Percentiles rank a stretch among this genome's conserved stretches.
phyloP scores from a whole-genome alignment of 1,140 invertebrate genomes.

The Orchestia grillus region DNA sequence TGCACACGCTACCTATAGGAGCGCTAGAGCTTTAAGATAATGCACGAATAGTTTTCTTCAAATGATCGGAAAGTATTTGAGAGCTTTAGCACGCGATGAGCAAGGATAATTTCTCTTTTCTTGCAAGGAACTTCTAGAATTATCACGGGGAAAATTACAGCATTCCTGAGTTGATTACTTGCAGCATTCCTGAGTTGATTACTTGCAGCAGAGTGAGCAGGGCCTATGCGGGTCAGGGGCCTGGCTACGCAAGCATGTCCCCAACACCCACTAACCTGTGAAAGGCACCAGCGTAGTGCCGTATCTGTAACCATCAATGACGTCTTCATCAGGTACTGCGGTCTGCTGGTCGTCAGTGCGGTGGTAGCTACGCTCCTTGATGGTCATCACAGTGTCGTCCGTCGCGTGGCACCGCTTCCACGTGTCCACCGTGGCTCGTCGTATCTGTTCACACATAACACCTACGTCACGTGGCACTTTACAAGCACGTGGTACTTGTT shows the following conservation, averaged over 20 bases:
- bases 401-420: constrained; percentile 73
- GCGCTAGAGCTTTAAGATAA: too few relatives aligned
- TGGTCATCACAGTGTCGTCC: constrained; percentile 70
- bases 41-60: too few relatives aligned
- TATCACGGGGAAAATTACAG: too few relatives aligned
- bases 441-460: constrained; percentile 56
- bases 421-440: constrained; percentile 62
- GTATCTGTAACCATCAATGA: constrained; percentile 74
- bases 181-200: too few relatives aligned
- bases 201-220: too few relatives aligned
- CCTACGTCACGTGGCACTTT: background rate
- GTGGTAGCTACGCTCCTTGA: constrained; percentile 71
- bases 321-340: constrained; percentile 72
- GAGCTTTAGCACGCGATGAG: too few relatives aligned
- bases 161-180: too few relatives aligned
- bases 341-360: constrained; percentile 74
- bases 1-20: too few relatives aligned
- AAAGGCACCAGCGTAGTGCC: constrained; percentile 74
- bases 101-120: too few relatives aligned
- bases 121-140: too few relatives aligned
- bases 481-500: background rate
- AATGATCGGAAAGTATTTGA: too few relatives aligned
- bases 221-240: too few relatives aligned
- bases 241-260: background rate
- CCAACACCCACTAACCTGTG: constrained; percentile 58